Percentiles rank a stretch among this genome's conserved stretches.
Evolutionary conservation across 37 sponge, comb jelly and placozoan genomes (phyloP).

Genomic region (Beroe ovata): DNA sequence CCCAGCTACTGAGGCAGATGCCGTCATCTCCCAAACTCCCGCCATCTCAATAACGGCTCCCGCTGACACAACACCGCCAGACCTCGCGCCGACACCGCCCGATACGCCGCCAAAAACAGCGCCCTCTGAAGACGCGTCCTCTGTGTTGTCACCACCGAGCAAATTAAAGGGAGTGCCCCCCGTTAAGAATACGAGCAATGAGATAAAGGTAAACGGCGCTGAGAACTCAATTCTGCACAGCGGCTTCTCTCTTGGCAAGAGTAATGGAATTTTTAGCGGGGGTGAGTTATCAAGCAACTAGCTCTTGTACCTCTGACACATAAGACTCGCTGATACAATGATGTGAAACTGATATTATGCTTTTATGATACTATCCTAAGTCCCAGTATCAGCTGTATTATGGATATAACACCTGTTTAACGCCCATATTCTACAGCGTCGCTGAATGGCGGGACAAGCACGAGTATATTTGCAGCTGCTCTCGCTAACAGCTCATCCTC

Average conservation of each 20-base stretch:
- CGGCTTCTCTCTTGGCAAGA: constrained; percentile 37
- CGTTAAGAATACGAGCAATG: not conserved
- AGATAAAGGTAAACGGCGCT: not conserved
- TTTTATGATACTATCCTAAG: no score
- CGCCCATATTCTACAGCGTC: not conserved
- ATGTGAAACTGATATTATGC: no score
- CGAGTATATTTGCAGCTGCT: constrained; percentile 53
- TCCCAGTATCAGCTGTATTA: no score
- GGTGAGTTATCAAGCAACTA: no score
- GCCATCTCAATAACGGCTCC: not conserved
- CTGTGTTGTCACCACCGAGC: not conserved
- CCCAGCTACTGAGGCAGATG: not conserved
- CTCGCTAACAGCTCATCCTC: not conserved
- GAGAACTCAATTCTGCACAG: constrained; percentile 18
- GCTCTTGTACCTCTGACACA: no score
- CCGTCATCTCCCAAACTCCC: not conserved
- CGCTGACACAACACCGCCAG: not conserved
- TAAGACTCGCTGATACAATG: no score
- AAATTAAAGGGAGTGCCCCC: not conserved
- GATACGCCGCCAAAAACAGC: not conserved
- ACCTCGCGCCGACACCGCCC: not conserved
- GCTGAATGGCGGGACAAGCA: not conserved
- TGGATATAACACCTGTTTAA: no score
- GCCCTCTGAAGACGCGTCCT: not conserved
- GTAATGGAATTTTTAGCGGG: no score